Base-by-base conservation (phyloP, 2,888 invertebrate species). In the Tipula helvola region DNA sequence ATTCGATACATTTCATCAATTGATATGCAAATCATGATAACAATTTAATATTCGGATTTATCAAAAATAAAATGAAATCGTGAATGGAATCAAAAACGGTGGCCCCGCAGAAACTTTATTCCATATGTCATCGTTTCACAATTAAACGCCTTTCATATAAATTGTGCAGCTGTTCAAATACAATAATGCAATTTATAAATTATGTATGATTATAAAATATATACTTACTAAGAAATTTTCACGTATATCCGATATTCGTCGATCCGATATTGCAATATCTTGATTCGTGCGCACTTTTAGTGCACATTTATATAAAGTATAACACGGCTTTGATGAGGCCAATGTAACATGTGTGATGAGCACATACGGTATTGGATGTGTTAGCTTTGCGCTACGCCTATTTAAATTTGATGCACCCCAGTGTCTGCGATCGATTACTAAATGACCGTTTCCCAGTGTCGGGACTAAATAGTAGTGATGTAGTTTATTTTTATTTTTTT, bases 261-360 rank as follows among this genome's bases (percentile, higher is more conserved):
- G 90, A 87, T 90, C 90, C 1, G 90, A 90, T 87, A 92, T 91
- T 86, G 93, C 92, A 12, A 91, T 89, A 87, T 91, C 90, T 89
- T 93, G 93, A 57, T 92, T 91, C 47, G 91, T 90, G 41, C 90
- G 90, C 90, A 93, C 92, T 88, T 91, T 91, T 47, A 89, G 89
- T 28, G 92, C 91, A 88, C 93, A 93, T 39, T 89, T 90, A 44
- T 90, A 89, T 52, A 92, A 89, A 87, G 89, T 91, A 10, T 87
- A 87, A 88, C 93, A 93, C 36, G 91, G 90, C 5, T 83, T 87
- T 5, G 91, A 89, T 87, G 90, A 89, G 28, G 92, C 92, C 16
- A 84, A 84, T 1, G 91, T 93, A 0, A 93, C 92, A 88, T 93
- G 93, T 13, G 93, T 92, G 85, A 93, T 91, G 1, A 93, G 88